phyloP scores from a whole-genome alignment of 2,888 invertebrate species.

The Parnassius mnemosyne region DNA sequence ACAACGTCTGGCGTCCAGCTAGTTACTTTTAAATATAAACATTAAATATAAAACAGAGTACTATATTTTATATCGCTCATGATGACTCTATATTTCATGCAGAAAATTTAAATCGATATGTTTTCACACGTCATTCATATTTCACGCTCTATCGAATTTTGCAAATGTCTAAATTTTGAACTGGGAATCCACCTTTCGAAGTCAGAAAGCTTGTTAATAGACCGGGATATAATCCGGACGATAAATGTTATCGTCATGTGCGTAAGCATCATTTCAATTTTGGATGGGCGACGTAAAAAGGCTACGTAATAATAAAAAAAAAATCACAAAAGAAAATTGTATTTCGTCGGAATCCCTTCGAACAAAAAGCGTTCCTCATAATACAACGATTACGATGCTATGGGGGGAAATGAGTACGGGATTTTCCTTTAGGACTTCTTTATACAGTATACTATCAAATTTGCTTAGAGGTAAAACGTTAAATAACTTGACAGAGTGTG shows the following conservation, averaged over 20 bases:
- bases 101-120: too few relatives aligned
- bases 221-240: slow-evolving; percentile 21
- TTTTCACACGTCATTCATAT: too few relatives aligned
- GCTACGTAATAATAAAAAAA: slow-evolving; percentile 41
- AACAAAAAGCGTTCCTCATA: slow-evolving; percentile 43
- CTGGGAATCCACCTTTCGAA: not conserved
- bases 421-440: slow-evolving; percentile 33
- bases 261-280: slow-evolving; percentile 27
- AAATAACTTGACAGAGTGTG: slow-evolving; percentile 3
- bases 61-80: too few relatives aligned
- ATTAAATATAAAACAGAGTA: too few relatives aligned
- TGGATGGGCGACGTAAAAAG: slow-evolving; percentile 22
- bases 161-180: not conserved
- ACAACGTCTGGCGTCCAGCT: too few relatives aligned
- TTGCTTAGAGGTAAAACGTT: slow-evolving; percentile 23
- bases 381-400: slow-evolving; percentile 44
- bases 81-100: too few relatives aligned
- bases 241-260: slow-evolving; percentile 29
- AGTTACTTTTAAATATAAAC: too few relatives aligned
- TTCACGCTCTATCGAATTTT: not conserved
- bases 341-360: slow-evolving; percentile 39
- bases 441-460: slow-evolving; percentile 32
- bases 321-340: slow-evolving; percentile 50
- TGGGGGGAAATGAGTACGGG: slow-evolving; percentile 34
- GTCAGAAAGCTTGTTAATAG: slow-evolving; percentile 25